phyloP scores from a whole-genome alignment of 2,888 invertebrate species.

The Dione juno region DNA sequence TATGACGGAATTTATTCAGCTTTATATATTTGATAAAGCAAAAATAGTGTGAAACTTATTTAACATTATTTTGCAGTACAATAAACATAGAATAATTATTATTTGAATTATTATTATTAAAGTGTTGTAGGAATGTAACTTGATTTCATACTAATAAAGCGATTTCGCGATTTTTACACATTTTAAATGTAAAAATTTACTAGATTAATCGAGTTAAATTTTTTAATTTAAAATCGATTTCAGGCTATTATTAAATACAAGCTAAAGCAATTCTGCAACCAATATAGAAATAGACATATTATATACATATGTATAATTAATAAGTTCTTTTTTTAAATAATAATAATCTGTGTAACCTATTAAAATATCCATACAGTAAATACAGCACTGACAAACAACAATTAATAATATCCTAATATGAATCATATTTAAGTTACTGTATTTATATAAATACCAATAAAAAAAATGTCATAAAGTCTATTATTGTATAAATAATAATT shows the following conservation, averaged over 20 bases:
- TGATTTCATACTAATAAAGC: too few relatives aligned
- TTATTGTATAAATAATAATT: neutral
- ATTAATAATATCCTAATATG: slow-evolving; percentile 8
- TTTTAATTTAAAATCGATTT: neutral
- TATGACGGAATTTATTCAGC: neutral
- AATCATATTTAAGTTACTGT: neutral
- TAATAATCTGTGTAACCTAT: neutral
- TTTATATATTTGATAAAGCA: neutral
- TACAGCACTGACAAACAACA: neutral
- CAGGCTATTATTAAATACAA: neutral
- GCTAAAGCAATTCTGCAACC: neutral
- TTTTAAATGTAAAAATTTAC: too few relatives aligned
- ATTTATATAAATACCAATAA: neutral
- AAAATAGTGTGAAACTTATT: neutral
- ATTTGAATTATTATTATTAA: too few relatives aligned
- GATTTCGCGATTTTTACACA: too few relatives aligned
- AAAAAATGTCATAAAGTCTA: neutral
- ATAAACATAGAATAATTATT: neutral
- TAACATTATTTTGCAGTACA: neutral
- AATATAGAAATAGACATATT: neutral
- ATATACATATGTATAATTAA: neutral
- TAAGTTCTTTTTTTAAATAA: neutral
- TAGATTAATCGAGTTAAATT: too few relatives aligned
- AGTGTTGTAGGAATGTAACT: too few relatives aligned
- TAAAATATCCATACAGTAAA: neutral